phyloP scores from a whole-genome alignment of 1,140 invertebrate genomes.

The Heliconius hewitsoni region DNA sequence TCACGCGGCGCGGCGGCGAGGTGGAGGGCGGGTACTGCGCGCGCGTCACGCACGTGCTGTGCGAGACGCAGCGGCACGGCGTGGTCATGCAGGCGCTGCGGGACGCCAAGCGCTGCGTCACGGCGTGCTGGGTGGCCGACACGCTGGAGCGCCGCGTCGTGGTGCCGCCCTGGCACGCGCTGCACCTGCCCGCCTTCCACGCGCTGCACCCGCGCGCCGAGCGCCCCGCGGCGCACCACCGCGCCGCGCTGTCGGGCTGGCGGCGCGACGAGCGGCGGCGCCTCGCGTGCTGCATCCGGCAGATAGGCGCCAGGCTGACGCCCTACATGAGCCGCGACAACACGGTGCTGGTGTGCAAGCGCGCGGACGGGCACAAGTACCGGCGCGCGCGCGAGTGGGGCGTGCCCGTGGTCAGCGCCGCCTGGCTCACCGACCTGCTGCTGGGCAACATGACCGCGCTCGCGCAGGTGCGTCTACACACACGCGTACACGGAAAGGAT shows the following conservation, averaged over 20 bases:
- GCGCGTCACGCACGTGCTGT: conserved; percentile 94
- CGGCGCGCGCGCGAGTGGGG: conserved; percentile 94
- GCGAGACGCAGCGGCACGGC: conserved; percentile 93
- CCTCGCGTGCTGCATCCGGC: conserved; percentile 90
- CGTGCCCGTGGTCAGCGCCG: conserved; percentile 92
- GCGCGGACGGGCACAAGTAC: conserved; percentile 93
- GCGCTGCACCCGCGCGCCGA: conserved; percentile 93
- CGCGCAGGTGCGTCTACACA: conserved; percentile 78
- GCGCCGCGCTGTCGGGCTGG: conserved; percentile 93
- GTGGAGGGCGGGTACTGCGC: conserved; percentile 91
- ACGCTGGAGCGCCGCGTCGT: conserved; percentile 92
- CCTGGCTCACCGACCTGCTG: conserved; percentile 96
- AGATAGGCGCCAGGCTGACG: conserved; percentile 91
- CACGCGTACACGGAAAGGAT: background rate
- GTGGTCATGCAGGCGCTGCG: conserved; percentile 87
- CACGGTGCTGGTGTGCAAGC: conserved; percentile 87
- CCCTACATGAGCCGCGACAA: conserved; percentile 89
- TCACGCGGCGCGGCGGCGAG: conserved; percentile 94
- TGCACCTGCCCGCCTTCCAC: conserved; percentile 94
- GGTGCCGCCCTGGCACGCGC: conserved; percentile 93
- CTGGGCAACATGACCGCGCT: conserved; percentile 93
- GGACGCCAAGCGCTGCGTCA: conserved; percentile 92
- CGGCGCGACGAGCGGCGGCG: conserved; percentile 89
- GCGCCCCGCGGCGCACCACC: conserved; percentile 83
- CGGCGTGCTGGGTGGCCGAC: conserved; percentile 97